Evolutionary conservation across 2,888 invertebrate species (phyloP).

Genomic region (Synergus itoensis): DNA sequence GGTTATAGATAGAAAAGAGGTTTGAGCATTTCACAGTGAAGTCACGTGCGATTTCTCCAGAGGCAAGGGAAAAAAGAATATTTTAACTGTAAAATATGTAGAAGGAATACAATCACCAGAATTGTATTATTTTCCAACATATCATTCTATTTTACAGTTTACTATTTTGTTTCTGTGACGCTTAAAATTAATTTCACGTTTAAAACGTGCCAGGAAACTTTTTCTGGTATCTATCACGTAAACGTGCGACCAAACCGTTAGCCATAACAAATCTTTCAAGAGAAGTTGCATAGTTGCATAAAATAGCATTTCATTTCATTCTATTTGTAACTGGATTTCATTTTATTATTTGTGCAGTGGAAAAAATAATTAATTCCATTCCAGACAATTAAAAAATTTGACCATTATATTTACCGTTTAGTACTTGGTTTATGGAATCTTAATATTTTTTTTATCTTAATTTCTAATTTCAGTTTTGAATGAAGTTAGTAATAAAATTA

Average conservation of each 20-base stretch:
- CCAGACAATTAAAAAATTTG: too few species aligned
- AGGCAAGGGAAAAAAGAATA: conserved; percentile 14
- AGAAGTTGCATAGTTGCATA: conserved; percentile 1
- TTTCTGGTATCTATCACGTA: conserved; percentile 13
- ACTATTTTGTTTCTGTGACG: not conserved
- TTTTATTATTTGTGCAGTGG: not conserved
- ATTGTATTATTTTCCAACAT: not conserved
- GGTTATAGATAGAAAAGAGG: conserved; percentile 27
- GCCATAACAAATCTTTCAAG: conserved; percentile 11
- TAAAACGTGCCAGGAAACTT: conserved; percentile 26
- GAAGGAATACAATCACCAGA: not conserved
- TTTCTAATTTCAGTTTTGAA: not conserved
- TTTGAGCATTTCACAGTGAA: conserved; percentile 11
- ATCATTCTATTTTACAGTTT: conserved; percentile 31
- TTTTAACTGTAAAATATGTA: conserved; percentile 13
- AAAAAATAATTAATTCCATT: too few species aligned
- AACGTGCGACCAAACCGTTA: conserved; percentile 29
- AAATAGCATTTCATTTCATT: conserved; percentile 20
- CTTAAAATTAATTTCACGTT: conserved; percentile 39
- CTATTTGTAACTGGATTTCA: not conserved
- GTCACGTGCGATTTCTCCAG: conserved; percentile 37
- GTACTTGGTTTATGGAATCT: not conserved
- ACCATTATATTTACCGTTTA: not conserved
- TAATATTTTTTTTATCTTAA: too few species aligned
- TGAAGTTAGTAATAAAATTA: not conserved